Evolutionary conservation across 2,113 vertebrate genomes (phyloP), one percentile per base, ranked within the genome.

Genomic region (Trinectes maculatus): DNA sequence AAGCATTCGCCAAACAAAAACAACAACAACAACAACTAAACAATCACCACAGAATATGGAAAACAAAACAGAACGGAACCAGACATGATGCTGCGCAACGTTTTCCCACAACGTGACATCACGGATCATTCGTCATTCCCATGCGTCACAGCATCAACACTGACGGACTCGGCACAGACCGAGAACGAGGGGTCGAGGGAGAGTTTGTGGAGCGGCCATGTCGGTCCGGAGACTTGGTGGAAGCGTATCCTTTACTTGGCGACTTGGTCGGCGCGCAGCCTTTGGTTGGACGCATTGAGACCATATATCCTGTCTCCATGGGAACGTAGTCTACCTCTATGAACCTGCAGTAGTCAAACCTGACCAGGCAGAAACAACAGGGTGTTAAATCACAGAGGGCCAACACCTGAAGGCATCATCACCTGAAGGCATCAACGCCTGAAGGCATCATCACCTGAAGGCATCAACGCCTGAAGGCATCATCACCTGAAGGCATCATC

Each of bases 321-420:
- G 93, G 92, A 52, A 89, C 89, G 90, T 94, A 92, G 91, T 94
- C 93, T 90, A 93, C 86, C 66, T 94, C 93, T 85, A 93, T 92
- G 84, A 93, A 94, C 89, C 89, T 92, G 92, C 93, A 94, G 84
- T 94, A 94, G 85, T 94, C 92, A 89, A 94, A 94, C 86, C 93
- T 94, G 83, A 72, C 84, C 91, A 77, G 80, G 80, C 83, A 80
- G 64, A 93, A 64, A 92, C 77, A 91, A 88, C 58, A 89, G 54
- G 65, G 67, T 21, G 82, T 88, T 87, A 87, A 80, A 87, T 83
- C 51, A 82, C 70, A 88, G 48, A 59, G 18, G 47, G 58, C 18
- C 6, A 12, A 62, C 34, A 74, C 48, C 73, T 74, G 57, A 54
- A 48, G 4, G 8, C 42, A 5, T 44, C 48, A 57, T n/a, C n/a